Evolutionary conservation across 2,113 vertebrate species (phyloP), one percentile per base, ranked within the genome.

Genomic region (Carlito syrichta): DNA sequence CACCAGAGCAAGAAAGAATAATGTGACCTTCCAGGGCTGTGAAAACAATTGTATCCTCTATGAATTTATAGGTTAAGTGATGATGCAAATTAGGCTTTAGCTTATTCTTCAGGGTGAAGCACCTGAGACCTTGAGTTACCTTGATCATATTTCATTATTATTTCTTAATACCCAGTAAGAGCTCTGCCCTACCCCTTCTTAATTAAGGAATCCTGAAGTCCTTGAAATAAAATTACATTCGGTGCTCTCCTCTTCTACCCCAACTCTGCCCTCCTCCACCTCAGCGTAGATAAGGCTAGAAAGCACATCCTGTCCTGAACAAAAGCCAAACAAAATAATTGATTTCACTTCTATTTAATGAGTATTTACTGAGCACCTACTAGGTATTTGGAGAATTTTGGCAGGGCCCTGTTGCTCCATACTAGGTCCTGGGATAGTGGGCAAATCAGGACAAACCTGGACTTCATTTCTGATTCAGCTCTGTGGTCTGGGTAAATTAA

Each of bases 31-130:
- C 81, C 73, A 89, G 89, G 52, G 43, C 85, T 93, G 35, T 63
- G 78, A 63, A 96, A 97, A 97, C 95, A 96, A n/a, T 78, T 23
- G n/a, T 69, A 50, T 90, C 92, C 96, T 97, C 82, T 88, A 5
- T 91, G 95, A 92, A 95, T 88, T 62, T 92, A 86, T 78, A 91
- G 94, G 88, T 95, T 96, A 96, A 97, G 56, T 77, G 62, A 97
- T 92, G 74, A 97, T 91, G 91, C 91, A 96, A 95, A 97, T 96
- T 90, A 93, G 48, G 50, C 73, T 86, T 86, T 50, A 66, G 62
- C 74, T 91, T 95, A 71, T 83, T 92, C 90, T 96, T 97, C 81
- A 86, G 90, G 93, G 95, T 96, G 95, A 97, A 90, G 50, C 93
- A 43, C 43, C 58, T 2, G 22, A 95, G 92, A 81, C 94, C 95